A percentile compares a stretch with the other conserved stretches of the same genome.
phyloP scores from a whole-genome alignment of 2,888 invertebrate genomes.

The Netelia inedita region DNA sequence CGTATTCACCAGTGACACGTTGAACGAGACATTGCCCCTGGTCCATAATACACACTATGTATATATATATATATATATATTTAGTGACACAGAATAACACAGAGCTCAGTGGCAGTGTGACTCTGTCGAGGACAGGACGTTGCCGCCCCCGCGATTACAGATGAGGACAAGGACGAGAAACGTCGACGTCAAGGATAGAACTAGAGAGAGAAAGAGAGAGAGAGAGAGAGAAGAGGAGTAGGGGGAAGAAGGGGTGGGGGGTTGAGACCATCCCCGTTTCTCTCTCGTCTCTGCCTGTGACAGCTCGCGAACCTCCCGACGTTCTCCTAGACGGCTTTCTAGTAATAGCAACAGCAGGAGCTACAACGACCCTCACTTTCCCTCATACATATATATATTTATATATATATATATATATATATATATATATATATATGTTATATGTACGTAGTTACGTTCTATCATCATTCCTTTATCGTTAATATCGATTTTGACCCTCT shows the following conservation, averaged over 20 bases:
- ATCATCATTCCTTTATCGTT: slow-evolving; percentile 53
- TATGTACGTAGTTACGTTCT: not conserved
- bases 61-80: slow-evolving; percentile 6
- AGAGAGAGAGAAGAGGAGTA: no score
- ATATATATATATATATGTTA: no score
- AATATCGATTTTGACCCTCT: slow-evolving; percentile 34
- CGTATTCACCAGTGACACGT: slow-evolving; percentile 52
- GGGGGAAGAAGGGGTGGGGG: slow-evolving; percentile 74
- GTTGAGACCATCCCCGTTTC: slow-evolving; percentile 78
- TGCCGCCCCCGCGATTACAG: slow-evolving; percentile 85
- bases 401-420: slow-evolving; percentile 2
- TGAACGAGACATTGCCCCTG: slow-evolving; percentile 47
- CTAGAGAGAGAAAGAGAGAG: not conserved
- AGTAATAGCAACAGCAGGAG: slow-evolving; percentile 63
- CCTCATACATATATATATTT: slow-evolving; percentile 35
- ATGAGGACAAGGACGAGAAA: slow-evolving; percentile 79
- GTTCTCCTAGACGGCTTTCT: slow-evolving; percentile 57
- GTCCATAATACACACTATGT: slow-evolving; percentile 33
- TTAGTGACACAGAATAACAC: slow-evolving; percentile 74
- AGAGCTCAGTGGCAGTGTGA: slow-evolving; percentile 82
- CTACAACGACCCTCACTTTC: slow-evolving; percentile 54
- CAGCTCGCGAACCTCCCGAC: slow-evolving; percentile 81
- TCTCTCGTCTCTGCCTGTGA: slow-evolving; percentile 83
- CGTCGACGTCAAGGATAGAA: slow-evolving; percentile 73
- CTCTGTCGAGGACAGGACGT: slow-evolving; percentile 85